phyloP scores from a whole-genome alignment of 2,888 invertebrate species.

The Himalopsyche anomala region DNA sequence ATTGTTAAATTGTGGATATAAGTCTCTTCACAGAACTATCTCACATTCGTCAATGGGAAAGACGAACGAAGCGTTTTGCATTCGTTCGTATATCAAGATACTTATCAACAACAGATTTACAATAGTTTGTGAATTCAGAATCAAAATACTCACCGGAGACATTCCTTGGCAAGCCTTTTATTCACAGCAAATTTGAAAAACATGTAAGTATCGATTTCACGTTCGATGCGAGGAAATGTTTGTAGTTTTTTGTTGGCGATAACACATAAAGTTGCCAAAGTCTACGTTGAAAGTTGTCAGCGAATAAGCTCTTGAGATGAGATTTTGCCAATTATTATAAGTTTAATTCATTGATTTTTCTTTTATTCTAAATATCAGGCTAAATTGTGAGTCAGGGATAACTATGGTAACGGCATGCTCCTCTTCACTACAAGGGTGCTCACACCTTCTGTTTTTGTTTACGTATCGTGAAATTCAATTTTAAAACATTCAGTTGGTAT shows the following conservation, averaged over 20 bases:
- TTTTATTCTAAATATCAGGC: too few relatives aligned
- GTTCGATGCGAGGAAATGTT: slow-evolving; percentile 13
- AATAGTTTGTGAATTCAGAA: slow-evolving; percentile 69
- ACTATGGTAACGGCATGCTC: too few relatives aligned
- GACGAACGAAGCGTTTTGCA: slow-evolving; percentile 73
- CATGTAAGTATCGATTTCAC: slow-evolving; percentile 18
- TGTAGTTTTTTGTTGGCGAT: neutral
- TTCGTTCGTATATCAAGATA: slow-evolving; percentile 78
- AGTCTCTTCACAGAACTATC: slow-evolving; percentile 46
- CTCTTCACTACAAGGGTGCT: too few relatives aligned
- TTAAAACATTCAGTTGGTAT: too few relatives aligned
- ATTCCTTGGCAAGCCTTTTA: slow-evolving; percentile 26
- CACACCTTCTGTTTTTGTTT: too few relatives aligned
- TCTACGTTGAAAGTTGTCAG: neutral
- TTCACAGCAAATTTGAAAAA: slow-evolving; percentile 8
- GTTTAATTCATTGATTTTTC: too few relatives aligned
- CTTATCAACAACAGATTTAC: slow-evolving; percentile 77
- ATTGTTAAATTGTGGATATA: neutral
- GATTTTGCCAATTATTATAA: too few relatives aligned
- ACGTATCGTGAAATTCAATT: too few relatives aligned
- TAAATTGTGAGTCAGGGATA: too few relatives aligned
- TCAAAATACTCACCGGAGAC: slow-evolving; percentile 56
- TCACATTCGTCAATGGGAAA: slow-evolving; percentile 67
- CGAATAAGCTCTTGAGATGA: too few relatives aligned
- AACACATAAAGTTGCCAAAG: neutral